phyloP scores from a whole-genome alignment of 2,797 vertebrate genomes.

The Dryobates pubescens region DNA sequence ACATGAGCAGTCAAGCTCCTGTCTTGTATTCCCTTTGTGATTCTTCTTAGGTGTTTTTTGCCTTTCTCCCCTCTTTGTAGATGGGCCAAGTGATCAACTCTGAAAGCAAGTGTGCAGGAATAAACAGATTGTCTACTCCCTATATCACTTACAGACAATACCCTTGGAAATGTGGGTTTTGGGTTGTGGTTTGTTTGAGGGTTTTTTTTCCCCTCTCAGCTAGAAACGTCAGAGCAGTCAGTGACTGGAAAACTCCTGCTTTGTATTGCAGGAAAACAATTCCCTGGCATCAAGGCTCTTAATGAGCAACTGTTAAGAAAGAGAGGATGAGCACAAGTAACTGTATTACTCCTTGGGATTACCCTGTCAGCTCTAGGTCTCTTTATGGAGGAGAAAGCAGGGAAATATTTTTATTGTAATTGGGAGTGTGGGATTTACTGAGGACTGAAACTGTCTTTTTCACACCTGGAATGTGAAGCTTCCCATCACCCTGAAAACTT shows the following conservation, averaged over 20 bases:
- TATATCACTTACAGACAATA: not conserved
- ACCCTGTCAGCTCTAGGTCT: constrained; percentile 11
- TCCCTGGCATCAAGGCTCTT: not conserved
- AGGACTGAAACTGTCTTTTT: not conserved
- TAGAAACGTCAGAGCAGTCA: constrained; percentile 39
- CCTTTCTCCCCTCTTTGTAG: fast-evolving
- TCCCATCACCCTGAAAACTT: constrained; percentile 1
- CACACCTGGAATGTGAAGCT: not conserved
- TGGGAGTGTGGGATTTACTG: constrained; percentile 4
- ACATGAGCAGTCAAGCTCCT: not conserved
- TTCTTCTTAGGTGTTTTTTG: not conserved
- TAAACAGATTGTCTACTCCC: constrained; percentile 3
- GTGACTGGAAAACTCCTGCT: not conserved
- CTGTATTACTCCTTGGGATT: constrained; percentile 26
- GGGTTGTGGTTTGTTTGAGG: too few relatives aligned
- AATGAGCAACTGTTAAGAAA: constrained; percentile 35
- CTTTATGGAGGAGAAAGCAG: constrained; percentile 9
- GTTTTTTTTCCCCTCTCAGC: not conserved
- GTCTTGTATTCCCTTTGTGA: not conserved
- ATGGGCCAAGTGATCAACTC: not conserved
- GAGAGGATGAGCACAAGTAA: constrained; percentile 3
- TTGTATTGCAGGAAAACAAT: not conserved
- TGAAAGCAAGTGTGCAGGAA: not conserved
- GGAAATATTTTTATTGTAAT: constrained; percentile 37
- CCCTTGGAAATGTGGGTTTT: not conserved